These are phyloP conservation scores for Cordilura impudica DNA, from an alignment of 2,888 invertebrate species.

Conservation along the genomic window DNA sequence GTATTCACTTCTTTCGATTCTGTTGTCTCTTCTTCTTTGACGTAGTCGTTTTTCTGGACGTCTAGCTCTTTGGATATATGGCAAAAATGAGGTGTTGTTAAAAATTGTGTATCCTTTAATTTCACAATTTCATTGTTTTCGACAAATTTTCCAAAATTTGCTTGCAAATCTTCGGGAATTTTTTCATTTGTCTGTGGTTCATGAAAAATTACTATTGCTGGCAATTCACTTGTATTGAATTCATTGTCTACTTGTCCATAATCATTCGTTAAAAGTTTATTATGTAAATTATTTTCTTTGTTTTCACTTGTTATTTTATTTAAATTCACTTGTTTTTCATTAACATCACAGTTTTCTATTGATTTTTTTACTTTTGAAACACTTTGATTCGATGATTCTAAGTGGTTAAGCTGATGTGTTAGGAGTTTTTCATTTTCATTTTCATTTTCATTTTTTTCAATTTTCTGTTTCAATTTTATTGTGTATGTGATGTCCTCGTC, in stretches of 20 bases:
- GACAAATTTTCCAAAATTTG: not conserved
- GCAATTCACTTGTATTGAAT: not conserved
- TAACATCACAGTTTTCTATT: slow-evolving; percentile 16
- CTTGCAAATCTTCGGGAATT: not conserved
- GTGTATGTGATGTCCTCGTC: slow-evolving; percentile 64
- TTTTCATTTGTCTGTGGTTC: not conserved
- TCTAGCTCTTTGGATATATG: not conserved
- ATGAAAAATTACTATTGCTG: not conserved
- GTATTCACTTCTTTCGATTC: not conserved
- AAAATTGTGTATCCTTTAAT: slow-evolving; percentile 53
- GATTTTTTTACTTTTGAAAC: slow-evolving; percentile 9
- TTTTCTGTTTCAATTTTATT: slow-evolving; percentile 54
- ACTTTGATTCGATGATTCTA: slow-evolving; percentile 13
- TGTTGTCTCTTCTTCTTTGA: not conserved
- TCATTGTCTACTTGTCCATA: slow-evolving; percentile 18
- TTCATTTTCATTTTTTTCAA: slow-evolving; percentile 43
- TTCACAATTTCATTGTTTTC: slow-evolving; percentile 15
- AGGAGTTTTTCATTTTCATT: slow-evolving; percentile 55
- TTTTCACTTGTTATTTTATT: not conserved
- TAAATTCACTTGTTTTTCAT: slow-evolving; percentile 21
- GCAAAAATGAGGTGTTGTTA: slow-evolving; percentile 35
- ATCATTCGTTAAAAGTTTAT: slow-evolving; percentile 18
- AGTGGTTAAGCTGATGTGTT: slow-evolving; percentile 36
- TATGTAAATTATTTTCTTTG: slow-evolving; percentile 48
- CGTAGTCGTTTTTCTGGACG: not conserved